A percentile compares a stretch with the other conserved stretches of the same genome.
Conservation (phyloP, 2,888 invertebrate genomes). For the Icerya purchasi region DNA sequence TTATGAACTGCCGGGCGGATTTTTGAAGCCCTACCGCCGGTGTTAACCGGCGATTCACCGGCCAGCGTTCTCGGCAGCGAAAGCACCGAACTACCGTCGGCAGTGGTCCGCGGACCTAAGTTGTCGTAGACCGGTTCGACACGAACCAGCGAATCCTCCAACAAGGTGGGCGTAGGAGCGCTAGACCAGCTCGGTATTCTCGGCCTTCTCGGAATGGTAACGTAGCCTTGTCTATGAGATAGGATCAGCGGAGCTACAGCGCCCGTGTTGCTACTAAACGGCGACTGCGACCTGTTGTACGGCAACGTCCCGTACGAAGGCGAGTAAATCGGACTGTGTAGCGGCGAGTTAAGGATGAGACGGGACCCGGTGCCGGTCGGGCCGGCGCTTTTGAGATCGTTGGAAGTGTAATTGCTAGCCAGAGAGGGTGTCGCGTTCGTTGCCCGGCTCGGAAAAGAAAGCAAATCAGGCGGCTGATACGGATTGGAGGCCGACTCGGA, state of each 20-base stretch:
- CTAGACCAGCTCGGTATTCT: constrained; percentile 63
- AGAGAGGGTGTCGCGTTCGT: constrained; percentile 49
- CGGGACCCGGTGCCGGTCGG: too few species aligned
- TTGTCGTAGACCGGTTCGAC: constrained; percentile 69
- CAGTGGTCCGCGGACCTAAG: constrained; percentile 60
- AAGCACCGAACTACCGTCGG: constrained; percentile 42
- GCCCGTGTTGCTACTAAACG: constrained; percentile 35
- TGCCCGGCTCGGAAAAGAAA: constrained; percentile 43
- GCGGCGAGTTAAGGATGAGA: neutral
- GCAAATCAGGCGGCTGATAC: constrained; percentile 55
- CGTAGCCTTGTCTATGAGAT: constrained; percentile 56
- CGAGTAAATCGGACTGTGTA: constrained; percentile 32
- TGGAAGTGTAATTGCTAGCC: constrained; percentile 60
- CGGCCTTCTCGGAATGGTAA: constrained; percentile 65
- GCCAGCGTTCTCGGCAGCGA: constrained; percentile 14
- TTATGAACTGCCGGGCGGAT: constrained; percentile 12
- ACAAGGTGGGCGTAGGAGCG: constrained; percentile 30
- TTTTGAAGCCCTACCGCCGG: constrained; percentile 11
- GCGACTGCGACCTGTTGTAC: constrained; percentile 55
- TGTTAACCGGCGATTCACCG: constrained; percentile 14
- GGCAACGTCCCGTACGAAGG: constrained; percentile 64
- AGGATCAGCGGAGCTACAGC: constrained; percentile 34
- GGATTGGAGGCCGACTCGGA: constrained; percentile 25
- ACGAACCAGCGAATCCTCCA: constrained; percentile 19
- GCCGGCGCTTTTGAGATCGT: constrained; percentile 47